These are phyloP conservation scores for Conomelus anceps DNA, from an alignment of 2,888 invertebrate genomes.

Conservation along the genomic window DNA sequence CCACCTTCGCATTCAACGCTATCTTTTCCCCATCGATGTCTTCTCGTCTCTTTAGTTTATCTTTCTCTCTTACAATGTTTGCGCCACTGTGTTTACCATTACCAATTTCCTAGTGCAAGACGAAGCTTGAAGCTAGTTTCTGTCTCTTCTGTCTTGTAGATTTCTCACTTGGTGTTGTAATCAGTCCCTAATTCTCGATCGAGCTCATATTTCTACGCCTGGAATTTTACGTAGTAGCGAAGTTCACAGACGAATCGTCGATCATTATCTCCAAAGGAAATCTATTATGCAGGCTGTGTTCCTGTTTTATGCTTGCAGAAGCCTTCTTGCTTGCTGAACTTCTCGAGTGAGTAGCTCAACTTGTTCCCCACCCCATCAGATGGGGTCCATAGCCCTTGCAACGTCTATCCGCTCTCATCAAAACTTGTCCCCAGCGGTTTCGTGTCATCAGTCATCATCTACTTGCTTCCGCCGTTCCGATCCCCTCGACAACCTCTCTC, in stretches of 20 bases:
- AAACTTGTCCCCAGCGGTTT: background rate
- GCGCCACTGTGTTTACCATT: background rate
- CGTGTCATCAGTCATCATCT: background rate
- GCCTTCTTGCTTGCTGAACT: background rate
- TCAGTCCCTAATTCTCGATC: background rate
- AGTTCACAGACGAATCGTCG: background rate
- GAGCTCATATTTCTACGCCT: background rate
- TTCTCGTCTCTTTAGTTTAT: background rate
- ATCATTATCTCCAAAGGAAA: background rate
- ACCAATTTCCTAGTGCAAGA: background rate
- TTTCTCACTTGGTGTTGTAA: background rate
- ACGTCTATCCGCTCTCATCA: background rate
- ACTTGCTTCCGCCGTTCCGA: background rate
- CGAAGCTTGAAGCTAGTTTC: background rate
- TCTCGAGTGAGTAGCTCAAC: background rate
- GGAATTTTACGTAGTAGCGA: background rate
- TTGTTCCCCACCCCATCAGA: background rate
- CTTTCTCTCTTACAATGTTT: background rate
- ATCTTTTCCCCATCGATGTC: background rate
- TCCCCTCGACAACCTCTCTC: background rate
- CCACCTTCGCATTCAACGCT: background rate
- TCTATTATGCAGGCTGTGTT: background rate
- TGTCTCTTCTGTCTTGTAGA: background rate
- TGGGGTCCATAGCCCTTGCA: background rate
- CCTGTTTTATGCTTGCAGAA: background rate